Percentiles rank a stretch among this genome's conserved stretches.
phyloP scores from a whole-genome alignment of 1,140 invertebrate species.

The Macrosteles quadrilineatus region DNA sequence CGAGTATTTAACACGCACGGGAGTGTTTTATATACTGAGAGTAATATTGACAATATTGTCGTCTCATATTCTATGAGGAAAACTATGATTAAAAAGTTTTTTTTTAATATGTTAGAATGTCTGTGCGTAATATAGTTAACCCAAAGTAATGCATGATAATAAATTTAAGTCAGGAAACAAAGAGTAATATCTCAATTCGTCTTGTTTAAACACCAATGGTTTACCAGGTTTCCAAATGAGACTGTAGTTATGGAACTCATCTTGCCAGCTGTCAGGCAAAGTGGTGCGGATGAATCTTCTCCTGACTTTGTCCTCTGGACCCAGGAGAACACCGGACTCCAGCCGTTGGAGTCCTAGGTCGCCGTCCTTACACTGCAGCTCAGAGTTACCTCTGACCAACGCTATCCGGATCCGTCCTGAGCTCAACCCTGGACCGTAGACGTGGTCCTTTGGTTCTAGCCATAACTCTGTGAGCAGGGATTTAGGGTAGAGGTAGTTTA shows the following conservation, averaged over 20 bases:
- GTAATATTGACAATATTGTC: no score
- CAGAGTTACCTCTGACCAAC: constrained; percentile 33
- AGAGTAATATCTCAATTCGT: no score
- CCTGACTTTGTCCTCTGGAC: constrained; percentile 29
- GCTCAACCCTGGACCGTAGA: constrained; percentile 36
- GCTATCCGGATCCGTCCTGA: constrained; percentile 39
- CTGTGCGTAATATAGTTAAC: no score
- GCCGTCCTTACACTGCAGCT: constrained; percentile 23
- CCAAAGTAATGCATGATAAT: no score
- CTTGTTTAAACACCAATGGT: neutral
- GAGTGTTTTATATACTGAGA: no score
- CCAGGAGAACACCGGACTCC: constrained; percentile 37
- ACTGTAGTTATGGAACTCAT: constrained; percentile 61
- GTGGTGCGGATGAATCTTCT: constrained; percentile 18
- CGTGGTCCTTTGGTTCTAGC: constrained; percentile 37
- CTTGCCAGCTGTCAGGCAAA: constrained; percentile 51
- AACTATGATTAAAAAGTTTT: no score
- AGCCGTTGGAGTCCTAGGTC: constrained; percentile 33
- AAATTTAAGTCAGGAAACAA: no score
- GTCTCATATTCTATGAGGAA: no score
- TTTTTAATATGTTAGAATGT: no score
- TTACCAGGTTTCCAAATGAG: constrained; percentile 61
- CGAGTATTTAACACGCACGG: no score
- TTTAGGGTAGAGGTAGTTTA: no score
- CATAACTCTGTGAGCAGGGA: constrained; percentile 36